Percentiles rank a stretch among this genome's conserved stretches.
Evolutionary conservation across 1,140 invertebrate species (phyloP).

Genomic region (Anoplolepis gracilipes): DNA sequence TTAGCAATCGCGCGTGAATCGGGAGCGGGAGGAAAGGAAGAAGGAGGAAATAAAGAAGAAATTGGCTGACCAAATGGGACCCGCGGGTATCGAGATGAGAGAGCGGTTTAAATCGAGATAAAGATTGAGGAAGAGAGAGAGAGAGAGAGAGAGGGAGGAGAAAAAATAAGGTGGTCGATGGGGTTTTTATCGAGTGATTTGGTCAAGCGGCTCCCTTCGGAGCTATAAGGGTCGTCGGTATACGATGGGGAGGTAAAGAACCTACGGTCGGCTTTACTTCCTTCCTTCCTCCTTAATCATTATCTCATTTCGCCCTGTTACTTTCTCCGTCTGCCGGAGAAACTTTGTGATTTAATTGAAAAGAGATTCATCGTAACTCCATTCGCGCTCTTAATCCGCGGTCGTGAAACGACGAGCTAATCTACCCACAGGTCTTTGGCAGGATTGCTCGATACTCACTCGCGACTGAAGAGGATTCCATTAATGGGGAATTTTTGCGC

Average conservation of each 20-base stretch:
- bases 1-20: conserved; percentile 42
- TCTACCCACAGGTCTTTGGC: neutral
- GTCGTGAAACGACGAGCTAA: conserved; percentile 40
- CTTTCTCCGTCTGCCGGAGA: neutral
- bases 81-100: conserved; percentile 57
- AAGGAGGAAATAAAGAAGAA: conserved; percentile 61
- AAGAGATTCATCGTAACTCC: conserved; percentile 55
- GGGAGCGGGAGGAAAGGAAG: neutral
- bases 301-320: conserved; percentile 48
- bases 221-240: conserved; percentile 80
- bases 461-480: neutral
- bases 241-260: neutral
- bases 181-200: conserved; percentile 82
- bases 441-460: conserved; percentile 6
- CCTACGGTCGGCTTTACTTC: neutral
- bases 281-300: conserved; percentile 51
- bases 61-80: conserved; percentile 70
- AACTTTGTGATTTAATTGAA: conserved; percentile 79
- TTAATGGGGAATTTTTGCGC: conserved; percentile 18
- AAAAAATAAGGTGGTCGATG: conserved; percentile 76
- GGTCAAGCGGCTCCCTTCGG: conserved; percentile 81
- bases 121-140: conserved; percentile 1
- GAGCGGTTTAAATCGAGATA: conserved; percentile 75
- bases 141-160: conserved; percentile 11
- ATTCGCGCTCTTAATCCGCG: conserved; percentile 45